These are phyloP conservation scores for Corynorhinus townsendii DNA, from an alignment of 2,113 vertebrate genomes.

Conservation along the genomic window DNA sequence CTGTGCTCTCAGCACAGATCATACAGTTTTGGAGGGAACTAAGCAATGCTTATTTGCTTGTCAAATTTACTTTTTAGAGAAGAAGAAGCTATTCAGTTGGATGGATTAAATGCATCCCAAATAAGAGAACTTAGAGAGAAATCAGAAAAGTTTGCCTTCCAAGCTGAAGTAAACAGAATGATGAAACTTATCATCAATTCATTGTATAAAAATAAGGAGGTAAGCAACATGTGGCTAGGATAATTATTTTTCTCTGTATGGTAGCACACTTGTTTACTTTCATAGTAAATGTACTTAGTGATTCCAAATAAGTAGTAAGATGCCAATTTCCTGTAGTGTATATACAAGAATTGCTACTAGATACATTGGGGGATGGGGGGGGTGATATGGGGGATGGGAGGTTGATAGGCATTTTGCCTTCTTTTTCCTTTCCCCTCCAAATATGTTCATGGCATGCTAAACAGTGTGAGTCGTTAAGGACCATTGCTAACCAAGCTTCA, in stretches of 20 bases:
- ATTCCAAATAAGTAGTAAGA: not conserved
- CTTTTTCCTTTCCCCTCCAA: not conserved
- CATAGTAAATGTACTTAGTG: not conserved
- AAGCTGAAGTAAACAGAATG: constrained; percentile 99
- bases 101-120: constrained; percentile 96
- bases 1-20: not conserved
- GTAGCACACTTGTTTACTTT: not conserved
- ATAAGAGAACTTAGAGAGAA: constrained; percentile 98
- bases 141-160: constrained; percentile 96
- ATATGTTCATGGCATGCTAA: not conserved
- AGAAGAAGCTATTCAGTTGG: constrained; percentile 97
- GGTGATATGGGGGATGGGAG: not conserved
- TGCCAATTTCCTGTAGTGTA: not conserved
- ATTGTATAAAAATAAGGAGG: constrained; percentile 99
- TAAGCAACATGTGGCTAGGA: constrained; percentile 68
- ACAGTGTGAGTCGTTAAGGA: not conserved
- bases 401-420: not conserved
- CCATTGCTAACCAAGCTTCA: not conserved
- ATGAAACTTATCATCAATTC: constrained; percentile 99
- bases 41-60: constrained; percentile 21
- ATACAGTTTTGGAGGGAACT: not conserved
- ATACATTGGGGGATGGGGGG: not conserved
- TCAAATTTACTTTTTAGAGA: constrained; percentile 83
- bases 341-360: not conserved
- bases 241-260: not conserved